Evolutionary conservation across 2,888 invertebrate species (phyloP).

Genomic region (Dermolepida albohirtum): DNA sequence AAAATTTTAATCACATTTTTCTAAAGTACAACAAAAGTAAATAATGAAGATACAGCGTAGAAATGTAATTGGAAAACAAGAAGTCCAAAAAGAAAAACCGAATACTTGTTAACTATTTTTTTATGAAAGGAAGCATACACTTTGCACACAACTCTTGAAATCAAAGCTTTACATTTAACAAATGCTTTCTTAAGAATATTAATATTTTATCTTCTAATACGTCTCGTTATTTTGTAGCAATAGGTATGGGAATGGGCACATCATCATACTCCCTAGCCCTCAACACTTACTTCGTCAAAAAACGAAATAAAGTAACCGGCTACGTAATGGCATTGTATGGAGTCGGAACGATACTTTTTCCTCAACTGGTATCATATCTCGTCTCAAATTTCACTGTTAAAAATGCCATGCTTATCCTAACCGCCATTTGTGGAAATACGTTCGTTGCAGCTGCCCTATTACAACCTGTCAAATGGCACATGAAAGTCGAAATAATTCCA

Average conservation of each 20-base stretch:
- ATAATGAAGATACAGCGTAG: no score
- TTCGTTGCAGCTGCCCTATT: conserved; percentile 71
- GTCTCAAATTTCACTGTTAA: conserved; percentile 70
- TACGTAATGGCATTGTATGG: conserved; percentile 71
- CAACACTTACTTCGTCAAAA: conserved; percentile 40
- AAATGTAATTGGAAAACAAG: no score
- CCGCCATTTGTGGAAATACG: conserved; percentile 73
- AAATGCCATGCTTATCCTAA: conserved; percentile 73
- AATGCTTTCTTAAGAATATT: no score
- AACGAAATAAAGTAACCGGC: conserved; percentile 39
- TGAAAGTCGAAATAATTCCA: conserved; percentile 54
- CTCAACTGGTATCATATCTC: conserved; percentile 70
- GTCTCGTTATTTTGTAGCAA: conserved; percentile 53
- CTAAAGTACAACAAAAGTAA: no score
- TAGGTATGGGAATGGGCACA: conserved; percentile 40
- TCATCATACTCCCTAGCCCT: conserved; percentile 39
- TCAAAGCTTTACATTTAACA: no score
- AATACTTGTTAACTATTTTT: no score
- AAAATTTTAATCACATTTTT: no score
- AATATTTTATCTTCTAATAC: no score
- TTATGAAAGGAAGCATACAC: no score
- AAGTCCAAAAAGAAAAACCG: no score
- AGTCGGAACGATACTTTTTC: conserved; percentile 75
- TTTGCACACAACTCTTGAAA: no score
- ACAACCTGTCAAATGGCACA: conserved; percentile 77